Conservation (phyloP, 2,797 vertebrate species). For the Lacerta viridis region DNA sequence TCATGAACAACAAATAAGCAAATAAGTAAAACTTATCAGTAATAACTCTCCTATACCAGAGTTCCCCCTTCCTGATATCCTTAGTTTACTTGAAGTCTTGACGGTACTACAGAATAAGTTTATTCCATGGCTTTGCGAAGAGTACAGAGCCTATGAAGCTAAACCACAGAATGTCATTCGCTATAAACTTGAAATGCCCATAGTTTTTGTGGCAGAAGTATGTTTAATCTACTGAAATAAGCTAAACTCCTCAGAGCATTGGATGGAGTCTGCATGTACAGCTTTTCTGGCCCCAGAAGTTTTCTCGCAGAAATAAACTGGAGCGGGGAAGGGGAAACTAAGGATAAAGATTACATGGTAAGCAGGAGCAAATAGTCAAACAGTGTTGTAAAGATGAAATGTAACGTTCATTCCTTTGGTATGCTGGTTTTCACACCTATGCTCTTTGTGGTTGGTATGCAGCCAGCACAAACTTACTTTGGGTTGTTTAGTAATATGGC, state of each 20-base stretch:
- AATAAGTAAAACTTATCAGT: too few species aligned
- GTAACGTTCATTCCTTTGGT: constrained; percentile 30
- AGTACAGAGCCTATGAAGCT: constrained; percentile 35
- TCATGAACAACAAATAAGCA: too few species aligned
- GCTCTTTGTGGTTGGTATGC: constrained; percentile 46
- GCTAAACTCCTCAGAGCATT: constrained; percentile 28
- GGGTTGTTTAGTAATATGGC: background rate
- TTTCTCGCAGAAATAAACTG: constrained; percentile 4
- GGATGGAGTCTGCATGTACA: background rate
- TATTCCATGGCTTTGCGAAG: constrained; percentile 29
- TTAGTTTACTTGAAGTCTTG: constrained; percentile 23
- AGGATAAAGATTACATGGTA: constrained; percentile 44
- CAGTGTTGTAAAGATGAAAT: constrained; percentile 19
- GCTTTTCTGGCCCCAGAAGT: constrained; percentile 4
- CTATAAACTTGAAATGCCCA: constrained; percentile 38
- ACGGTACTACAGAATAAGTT: constrained; percentile 36
- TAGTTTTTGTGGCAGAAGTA: background rate
- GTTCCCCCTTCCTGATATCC: constrained; percentile 44
- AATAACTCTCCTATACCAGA: background rate
- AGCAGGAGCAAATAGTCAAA: constrained; percentile 38
- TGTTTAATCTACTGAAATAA: constrained; percentile 53
- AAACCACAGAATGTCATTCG: constrained; percentile 39
- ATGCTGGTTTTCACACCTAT: constrained; percentile 42
- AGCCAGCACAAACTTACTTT: constrained; percentile 37
- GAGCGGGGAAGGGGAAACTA: constrained; percentile 27